Evolutionary conservation across 2,888 invertebrate species (phyloP).

Genomic region (Hypercompe scribonia): DNA sequence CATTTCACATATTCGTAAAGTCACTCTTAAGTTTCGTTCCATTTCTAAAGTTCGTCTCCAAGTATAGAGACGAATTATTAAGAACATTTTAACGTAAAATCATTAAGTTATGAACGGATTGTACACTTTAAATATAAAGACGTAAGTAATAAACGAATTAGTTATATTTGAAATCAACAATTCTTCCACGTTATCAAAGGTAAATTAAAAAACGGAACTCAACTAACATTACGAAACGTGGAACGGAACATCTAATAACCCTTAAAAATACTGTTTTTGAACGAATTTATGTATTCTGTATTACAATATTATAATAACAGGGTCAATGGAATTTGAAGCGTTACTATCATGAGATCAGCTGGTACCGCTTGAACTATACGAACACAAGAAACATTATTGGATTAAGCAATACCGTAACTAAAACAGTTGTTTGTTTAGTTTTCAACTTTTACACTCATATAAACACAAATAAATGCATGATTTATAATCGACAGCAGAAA

Average conservation of each 20-base stretch:
- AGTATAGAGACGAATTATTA: not conserved
- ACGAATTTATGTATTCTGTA: slow-evolving; percentile 1
- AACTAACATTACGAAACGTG: not conserved
- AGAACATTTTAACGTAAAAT: not conserved
- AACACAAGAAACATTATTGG: slow-evolving; percentile 7
- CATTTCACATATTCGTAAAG: not conserved
- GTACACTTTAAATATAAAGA: not conserved
- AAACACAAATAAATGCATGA: not conserved
- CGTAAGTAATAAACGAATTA: not conserved
- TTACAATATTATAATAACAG: slow-evolving; percentile 16
- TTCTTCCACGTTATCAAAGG: not conserved
- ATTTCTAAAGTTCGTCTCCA: not conserved
- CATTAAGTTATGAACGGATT: not conserved
- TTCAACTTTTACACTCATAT: slow-evolving; percentile 3
- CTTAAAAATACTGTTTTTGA: slow-evolving; percentile 10
- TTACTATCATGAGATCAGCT: slow-evolving; percentile 17
- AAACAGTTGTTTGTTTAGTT: not conserved
- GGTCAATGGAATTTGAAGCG: slow-evolving; percentile 7
- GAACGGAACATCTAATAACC: slow-evolving; percentile 10
- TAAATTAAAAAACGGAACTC: not conserved
- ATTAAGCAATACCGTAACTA: slow-evolving; percentile 10
- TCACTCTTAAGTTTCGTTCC: not conserved
- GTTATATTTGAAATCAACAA: not conserved
- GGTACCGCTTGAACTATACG: slow-evolving; percentile 13
- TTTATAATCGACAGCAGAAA: not conserved